Evolutionary conservation across 2,797 vertebrate genomes (phyloP), one percentile per base, ranked within the genome.

Genomic region (Melanotaenia parkinsoni): DNA sequence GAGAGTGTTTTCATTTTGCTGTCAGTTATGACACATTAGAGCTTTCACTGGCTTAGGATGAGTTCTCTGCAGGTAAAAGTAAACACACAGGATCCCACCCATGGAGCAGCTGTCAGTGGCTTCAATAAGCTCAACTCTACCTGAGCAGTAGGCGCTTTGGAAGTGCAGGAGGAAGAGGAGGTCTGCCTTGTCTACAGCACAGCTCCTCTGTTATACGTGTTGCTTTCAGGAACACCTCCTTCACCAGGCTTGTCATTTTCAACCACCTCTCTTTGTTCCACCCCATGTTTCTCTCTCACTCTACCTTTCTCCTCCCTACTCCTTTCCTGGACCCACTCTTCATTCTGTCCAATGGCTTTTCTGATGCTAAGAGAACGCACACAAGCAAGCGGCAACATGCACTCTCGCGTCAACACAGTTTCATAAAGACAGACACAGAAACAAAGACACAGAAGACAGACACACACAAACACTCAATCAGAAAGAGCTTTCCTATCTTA

Each of bases 31-130:
- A 93, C 91, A 92, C 91, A 88, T 91, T 76, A 77, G 77, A 71
- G 82, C 87, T 90, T 90, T 91, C 83, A 83, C 82, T 90, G 84
- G 89, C 84, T 91, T 88, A 74, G 85, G 77, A 80, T 85, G 83
- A 92, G 91, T 89, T 76, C 79, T 87, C 85, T 84, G 83, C 90
- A 92, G 90, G 90, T 94, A 91, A 91, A 93, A 90, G 88, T 82
- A 90, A 92, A 94, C 88, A 93, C 59, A 3, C 74, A 18, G 74
- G 79, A 90, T 91, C 88, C 93, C 93, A 93, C 91, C 92, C 92
- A 93, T 91, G 89, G 87, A 88, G 91, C 88, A 86, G 87, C 74
- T 85, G 86, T 90, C 90, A 89, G 86, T 84, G 88, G 77, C 82
- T 81, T 87, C 85, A 86, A 70, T 93, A 90, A 90, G 90, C 32